Percentiles rank a stretch among this genome's conserved stretches.
phyloP scores from a whole-genome alignment of 92 coral and sea anemone genomes.

The Heliopora coerulea region DNA sequence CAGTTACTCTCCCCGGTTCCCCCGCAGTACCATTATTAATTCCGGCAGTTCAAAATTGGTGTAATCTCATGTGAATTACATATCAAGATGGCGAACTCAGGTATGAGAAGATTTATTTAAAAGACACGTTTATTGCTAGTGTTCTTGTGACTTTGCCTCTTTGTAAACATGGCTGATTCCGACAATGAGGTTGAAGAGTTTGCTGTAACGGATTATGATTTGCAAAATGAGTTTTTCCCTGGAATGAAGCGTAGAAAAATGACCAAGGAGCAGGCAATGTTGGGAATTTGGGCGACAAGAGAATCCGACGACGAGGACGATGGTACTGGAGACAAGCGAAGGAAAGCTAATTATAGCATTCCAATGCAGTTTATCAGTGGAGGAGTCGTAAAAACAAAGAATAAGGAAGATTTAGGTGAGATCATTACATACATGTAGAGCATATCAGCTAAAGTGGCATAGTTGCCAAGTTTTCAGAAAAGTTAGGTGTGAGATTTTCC shows the following conservation, averaged over 20 bases:
- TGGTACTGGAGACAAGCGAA: constrained; percentile 52
- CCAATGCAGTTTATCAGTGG: constrained; percentile 94
- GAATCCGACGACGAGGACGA: constrained; percentile 88
- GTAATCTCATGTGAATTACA: neutral
- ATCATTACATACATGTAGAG: neutral
- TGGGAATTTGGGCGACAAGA: constrained; percentile 93
- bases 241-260: constrained; percentile 48
- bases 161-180: constrained; percentile 60
- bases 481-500: no score
- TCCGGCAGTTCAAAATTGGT: no score
- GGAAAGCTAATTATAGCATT: constrained; percentile 73
- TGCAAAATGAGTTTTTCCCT: constrained; percentile 49
- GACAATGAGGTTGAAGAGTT: constrained; percentile 93
- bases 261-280: constrained; percentile 88
- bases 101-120: no score
- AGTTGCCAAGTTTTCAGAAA: no score
- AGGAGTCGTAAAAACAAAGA: constrained; percentile 89
- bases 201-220: constrained; percentile 82
- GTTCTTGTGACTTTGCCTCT: neutral
- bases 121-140: neutral
- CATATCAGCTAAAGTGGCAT: no score
- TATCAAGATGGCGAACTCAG: no score
- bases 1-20: no score
- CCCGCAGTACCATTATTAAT: no score
- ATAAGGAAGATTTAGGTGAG: constrained; percentile 48